A percentile compares a stretch with the other conserved stretches of the same genome.
Evolutionary conservation across 2,113 vertebrate genomes (phyloP).

Genomic region (Saimiri boliviensis): DNA sequence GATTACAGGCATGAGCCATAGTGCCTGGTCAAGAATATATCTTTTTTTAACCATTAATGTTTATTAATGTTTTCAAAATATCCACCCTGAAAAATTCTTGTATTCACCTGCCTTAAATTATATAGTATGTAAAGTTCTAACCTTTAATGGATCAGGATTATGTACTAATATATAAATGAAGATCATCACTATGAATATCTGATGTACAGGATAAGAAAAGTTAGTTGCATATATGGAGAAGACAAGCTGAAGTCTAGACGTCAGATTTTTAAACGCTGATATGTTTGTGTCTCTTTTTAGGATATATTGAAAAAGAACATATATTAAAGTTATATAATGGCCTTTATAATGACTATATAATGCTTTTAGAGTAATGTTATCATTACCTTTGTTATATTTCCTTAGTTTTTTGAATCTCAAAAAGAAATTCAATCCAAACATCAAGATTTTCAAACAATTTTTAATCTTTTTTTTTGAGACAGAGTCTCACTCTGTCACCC

Average conservation of each 20-base stretch:
- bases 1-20: no score
- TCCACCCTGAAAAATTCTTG: background rate
- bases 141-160: background rate
- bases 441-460: background rate
- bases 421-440: background rate
- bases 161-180: background rate
- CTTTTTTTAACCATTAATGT: background rate
- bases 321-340: background rate
- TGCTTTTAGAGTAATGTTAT: constrained; percentile 2
- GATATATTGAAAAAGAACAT: background rate
- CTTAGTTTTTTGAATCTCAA: background rate
- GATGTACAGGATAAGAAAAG: background rate
- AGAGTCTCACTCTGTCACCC: no score
- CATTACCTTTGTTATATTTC: background rate
- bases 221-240: background rate
- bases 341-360: background rate
- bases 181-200: background rate
- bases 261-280: background rate
- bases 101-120: background rate
- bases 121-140: background rate
- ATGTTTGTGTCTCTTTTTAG: background rate
- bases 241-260: background rate
- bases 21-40: background rate
- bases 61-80: constrained; percentile 26
- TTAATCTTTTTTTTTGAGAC: no score